Evolutionary conservation across 2,113 vertebrate genomes (phyloP).

Genomic region (Rhinopomastus cyanomelas): DNA sequence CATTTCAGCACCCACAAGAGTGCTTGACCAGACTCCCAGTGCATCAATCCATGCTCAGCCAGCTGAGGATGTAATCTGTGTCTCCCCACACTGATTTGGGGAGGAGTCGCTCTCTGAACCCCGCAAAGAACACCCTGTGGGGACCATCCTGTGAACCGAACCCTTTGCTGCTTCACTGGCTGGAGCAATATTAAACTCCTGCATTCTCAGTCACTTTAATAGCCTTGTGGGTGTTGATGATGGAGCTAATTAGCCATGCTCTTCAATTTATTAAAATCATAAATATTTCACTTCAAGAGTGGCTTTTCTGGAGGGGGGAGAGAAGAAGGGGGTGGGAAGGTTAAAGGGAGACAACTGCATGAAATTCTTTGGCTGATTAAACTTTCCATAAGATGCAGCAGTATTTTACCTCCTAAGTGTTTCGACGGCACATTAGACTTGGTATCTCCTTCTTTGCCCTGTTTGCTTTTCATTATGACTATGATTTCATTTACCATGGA

Average conservation of each 20-base stretch:
- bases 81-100: neutral
- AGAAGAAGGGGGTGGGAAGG: neutral
- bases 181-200: neutral
- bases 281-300: slow-evolving; percentile 67
- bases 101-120: neutral
- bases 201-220: neutral
- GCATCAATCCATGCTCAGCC: neutral
- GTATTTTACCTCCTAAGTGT: slow-evolving; percentile 56
- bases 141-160: neutral
- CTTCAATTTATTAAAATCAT: slow-evolving; percentile 74
- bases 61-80: neutral
- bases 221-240: slow-evolving; percentile 48
- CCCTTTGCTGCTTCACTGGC: neutral
- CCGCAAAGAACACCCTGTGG: accelerated
- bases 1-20: neutral
- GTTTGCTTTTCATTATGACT: slow-evolving; percentile 64
- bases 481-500: slow-evolving; percentile 30
- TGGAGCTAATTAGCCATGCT: slow-evolving; percentile 68
- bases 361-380: slow-evolving; percentile 68
- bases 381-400: slow-evolving; percentile 9
- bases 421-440: neutral
- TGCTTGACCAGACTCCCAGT: neutral
- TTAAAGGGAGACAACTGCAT: slow-evolving; percentile 65
- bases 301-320: neutral
- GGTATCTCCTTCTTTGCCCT: slow-evolving; percentile 15